phyloP scores from a whole-genome alignment of 1,140 invertebrate species.

The Caenorhabditis elegans region WBcel235 BX284604.4:8462001-8462500 shows the following conservation, averaged over 20 bases:
- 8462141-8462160: constrained; percentile 50
- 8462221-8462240: constrained; percentile 43
- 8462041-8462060: neutral
- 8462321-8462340: constrained; percentile 34
- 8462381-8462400: neutral
- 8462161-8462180: constrained; percentile 50
- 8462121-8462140: constrained; percentile 33
- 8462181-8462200: constrained; percentile 49
- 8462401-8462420: constrained; percentile 40
- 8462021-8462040: neutral
- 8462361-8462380: constrained; percentile 28
- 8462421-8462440: constrained; percentile 44
- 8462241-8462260: no score
- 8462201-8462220: constrained; percentile 46
- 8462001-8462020: neutral
- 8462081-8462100: constrained; percentile 34
- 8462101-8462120: constrained; percentile 37
- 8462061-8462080: constrained; percentile 21
- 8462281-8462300: constrained; percentile 48
- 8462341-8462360: neutral
- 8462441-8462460: constrained; percentile 49
- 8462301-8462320: constrained; percentile 34
- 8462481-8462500: constrained; percentile 47
- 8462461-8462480: constrained; percentile 44
- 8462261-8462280: no score